These are phyloP conservation scores for Diarsia brunnea DNA, from an alignment of 2,888 invertebrate genomes.

Conservation along the genomic window DNA sequence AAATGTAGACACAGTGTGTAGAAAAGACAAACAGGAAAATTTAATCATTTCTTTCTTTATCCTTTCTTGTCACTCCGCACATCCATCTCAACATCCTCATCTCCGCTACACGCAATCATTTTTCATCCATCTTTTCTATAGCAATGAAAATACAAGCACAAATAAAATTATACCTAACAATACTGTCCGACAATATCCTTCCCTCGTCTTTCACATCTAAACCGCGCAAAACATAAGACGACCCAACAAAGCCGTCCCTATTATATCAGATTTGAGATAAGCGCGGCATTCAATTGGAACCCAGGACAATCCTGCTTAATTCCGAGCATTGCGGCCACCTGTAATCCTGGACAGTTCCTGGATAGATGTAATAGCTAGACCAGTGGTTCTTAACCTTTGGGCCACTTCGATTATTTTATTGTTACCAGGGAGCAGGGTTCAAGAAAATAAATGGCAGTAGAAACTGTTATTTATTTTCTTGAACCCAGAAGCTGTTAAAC, in stretches of 20 bases:
- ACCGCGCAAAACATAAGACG: conserved; percentile 38
- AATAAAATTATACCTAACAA: not conserved
- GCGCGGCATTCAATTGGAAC: conserved; percentile 57
- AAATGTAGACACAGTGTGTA: no score
- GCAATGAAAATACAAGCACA: not conserved
- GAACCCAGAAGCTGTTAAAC: no score
- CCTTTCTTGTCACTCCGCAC: no score
- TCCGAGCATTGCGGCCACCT: conserved; percentile 69
- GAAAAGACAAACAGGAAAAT: no score
- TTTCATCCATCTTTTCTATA: no score
- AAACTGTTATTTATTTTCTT: no score
- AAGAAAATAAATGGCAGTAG: not conserved
- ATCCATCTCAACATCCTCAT: no score
- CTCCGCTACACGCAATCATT: no score
- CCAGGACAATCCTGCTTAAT: conserved; percentile 82
- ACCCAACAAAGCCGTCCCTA: conserved; percentile 32
- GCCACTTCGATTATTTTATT: not conserved
- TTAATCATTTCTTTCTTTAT: no score
- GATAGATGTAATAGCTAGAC: conserved; percentile 37
- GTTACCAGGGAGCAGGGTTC: not conserved
- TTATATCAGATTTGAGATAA: conserved; percentile 57
- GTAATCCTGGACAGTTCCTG: conserved; percentile 49
- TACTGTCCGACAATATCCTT: conserved; percentile 5
- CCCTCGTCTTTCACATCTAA: conserved; percentile 2
- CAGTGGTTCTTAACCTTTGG: not conserved